Percentiles rank a stretch among this genome's conserved stretches.
Conservation (phyloP, 2,888 invertebrate genomes). For the Elysia crispata region DNA sequence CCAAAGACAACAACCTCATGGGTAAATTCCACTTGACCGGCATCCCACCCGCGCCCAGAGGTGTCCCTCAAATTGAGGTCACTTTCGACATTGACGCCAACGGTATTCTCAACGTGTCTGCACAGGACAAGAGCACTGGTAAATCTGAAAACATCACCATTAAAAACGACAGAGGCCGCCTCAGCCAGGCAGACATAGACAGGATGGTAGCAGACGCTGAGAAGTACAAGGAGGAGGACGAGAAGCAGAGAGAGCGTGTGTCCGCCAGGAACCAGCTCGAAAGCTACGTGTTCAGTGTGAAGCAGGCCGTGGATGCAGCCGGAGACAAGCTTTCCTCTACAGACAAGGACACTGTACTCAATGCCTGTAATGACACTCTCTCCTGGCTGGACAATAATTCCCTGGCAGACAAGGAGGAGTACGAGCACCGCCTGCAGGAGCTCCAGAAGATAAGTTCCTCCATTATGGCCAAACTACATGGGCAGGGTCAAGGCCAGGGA, state of each 20-base stretch:
- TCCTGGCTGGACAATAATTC: conserved; percentile 89
- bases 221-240: conserved; percentile 72
- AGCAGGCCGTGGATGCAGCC: conserved; percentile 81
- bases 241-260: conserved; percentile 68
- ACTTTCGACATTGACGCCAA: conserved; percentile 91
- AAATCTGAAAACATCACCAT: conserved; percentile 89
- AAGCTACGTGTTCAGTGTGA: conserved; percentile 74
- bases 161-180: conserved; percentile 90
- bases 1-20: conserved; percentile 89
- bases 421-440: conserved; percentile 87
- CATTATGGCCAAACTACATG: conserved; percentile 82
- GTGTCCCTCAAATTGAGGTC: conserved; percentile 79
- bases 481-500: conserved; percentile 40
- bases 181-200: conserved; percentile 92
- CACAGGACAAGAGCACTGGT: conserved; percentile 86
- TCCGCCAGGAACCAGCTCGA: conserved; percentile 70
- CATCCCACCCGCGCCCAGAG: conserved; percentile 72
- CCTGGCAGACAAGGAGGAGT: conserved; percentile 86
- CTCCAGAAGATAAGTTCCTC: conserved; percentile 87
- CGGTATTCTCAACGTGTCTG: conserved; percentile 82
- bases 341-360: conserved; percentile 84
- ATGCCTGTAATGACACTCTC: conserved; percentile 81
- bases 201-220: conserved; percentile 80
- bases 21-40: conserved; percentile 70
- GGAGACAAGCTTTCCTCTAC: conserved; percentile 80